Base-by-base conservation (phyloP, 1,140 invertebrate species). In the Ericerus pela region DNA sequence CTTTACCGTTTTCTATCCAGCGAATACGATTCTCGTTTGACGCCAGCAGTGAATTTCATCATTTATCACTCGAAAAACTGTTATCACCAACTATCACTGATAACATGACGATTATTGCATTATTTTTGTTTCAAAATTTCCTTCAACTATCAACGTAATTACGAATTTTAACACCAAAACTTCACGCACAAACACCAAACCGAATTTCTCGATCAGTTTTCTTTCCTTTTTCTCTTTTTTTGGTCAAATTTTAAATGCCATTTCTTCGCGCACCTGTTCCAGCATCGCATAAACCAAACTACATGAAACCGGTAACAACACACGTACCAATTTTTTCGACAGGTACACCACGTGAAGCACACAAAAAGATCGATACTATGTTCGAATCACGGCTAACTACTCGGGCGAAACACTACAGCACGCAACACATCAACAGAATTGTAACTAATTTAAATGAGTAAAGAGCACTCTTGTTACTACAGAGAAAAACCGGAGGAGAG, bases 1-100 rank as follows among this genome's bases (percentile, higher is more conserved):
- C 22, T 10, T 47, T 47, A 47, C 41, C 41, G 41, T 47, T 24
- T 18, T 47, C 41, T 47, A 47, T 47, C 41, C 41, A 47, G 26
- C 26, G 41, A 47, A 47, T 47, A 47, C 16, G 41, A 47, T 22
- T 47, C 41, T 2, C 41, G 41, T 47, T 47, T 47, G 20, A 24
- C 14, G 18, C 12, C 41, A 3, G 41, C 41, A 22, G 41, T 47
- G 26, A 47, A 47, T 47, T 47, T 47, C 41, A 47, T 47, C 14
- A 47, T 24, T 24, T n/a, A n/a, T n/a, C n/a, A n/a, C n/a, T n/a
- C n/a, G n/a, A n/a, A n/a, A n/a, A n/a, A 24, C 26, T 47, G 41
- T 20, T 3, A 47, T 24, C 8, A 47, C 14, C 36, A 18, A 38
- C 5, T 38, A 38, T 18, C 14, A 38, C 20, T 18, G 26, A 47